A percentile compares a stretch with the other conserved stretches of the same genome.
Conservation (phyloP, 2,888 invertebrate genomes). For the Arrhopalites spinosus region DNA sequence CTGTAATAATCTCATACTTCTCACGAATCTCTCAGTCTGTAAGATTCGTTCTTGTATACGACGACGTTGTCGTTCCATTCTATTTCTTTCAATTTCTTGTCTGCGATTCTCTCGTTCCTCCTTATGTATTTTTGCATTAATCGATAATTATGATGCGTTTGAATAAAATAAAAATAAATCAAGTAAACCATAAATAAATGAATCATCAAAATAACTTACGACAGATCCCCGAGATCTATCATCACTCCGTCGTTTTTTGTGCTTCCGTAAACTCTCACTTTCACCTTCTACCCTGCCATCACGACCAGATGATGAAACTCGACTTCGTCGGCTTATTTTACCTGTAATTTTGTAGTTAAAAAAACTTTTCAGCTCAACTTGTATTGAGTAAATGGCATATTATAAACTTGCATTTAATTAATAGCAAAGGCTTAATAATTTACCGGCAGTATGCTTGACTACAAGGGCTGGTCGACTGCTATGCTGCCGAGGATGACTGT, state of each 20-base stretch:
- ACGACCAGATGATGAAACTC: constrained; percentile 43
- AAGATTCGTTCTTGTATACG: constrained; percentile 73
- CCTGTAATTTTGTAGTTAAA: constrained; percentile 9
- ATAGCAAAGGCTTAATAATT: too few relatives aligned
- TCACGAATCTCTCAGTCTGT: constrained; percentile 80
- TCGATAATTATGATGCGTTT: neutral
- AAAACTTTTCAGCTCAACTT: neutral
- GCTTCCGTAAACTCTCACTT: constrained; percentile 46
- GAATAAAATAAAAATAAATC: neutral
- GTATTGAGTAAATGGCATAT: neutral
- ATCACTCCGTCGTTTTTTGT: constrained; percentile 54
- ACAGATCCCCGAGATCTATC: constrained; percentile 41
- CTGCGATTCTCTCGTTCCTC: constrained; percentile 76
- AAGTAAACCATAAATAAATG: too few relatives aligned
- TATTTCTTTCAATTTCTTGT: constrained; percentile 73
- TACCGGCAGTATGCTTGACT: constrained; percentile 47
- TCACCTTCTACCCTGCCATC: constrained; percentile 45
- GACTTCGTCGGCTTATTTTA: constrained; percentile 35
- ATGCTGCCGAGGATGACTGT: constrained; percentile 42
- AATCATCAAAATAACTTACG: neutral
- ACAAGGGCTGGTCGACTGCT: constrained; percentile 42
- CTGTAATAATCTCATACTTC: constrained; percentile 83
- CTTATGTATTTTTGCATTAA: constrained; percentile 58
- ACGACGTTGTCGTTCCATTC: constrained; percentile 69
- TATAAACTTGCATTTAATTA: too few relatives aligned